A percentile compares a stretch with the other conserved stretches of the same genome.
Evolutionary conservation across 2,113 vertebrate genomes (phyloP).

Genomic region (Elgaria multicarinata): DNA sequence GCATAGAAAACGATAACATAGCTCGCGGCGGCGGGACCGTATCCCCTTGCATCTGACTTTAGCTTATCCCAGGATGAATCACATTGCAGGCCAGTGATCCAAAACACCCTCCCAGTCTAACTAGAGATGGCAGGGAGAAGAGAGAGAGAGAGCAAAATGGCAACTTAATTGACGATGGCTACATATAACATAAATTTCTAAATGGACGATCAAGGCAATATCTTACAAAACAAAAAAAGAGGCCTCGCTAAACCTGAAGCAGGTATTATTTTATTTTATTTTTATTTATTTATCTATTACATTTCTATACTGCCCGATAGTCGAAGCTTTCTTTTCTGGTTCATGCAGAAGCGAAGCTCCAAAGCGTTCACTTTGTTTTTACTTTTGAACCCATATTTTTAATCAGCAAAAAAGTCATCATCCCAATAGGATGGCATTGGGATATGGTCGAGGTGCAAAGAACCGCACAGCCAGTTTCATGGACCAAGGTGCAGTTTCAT

Average conservation of each 20-base stretch:
- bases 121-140: conserved; percentile 30
- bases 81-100: conserved; percentile 67
- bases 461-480: neutral
- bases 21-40: conserved; percentile 61
- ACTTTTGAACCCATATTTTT: neutral
- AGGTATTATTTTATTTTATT: neutral
- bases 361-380: neutral
- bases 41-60: conserved; percentile 72
- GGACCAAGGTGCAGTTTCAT: neutral
- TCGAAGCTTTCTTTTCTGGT: neutral
- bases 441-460: neutral
- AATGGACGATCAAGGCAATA: conserved; percentile 11
- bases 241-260: neutral
- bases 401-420: neutral
- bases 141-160: conserved; percentile 45
- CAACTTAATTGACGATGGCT: neutral
- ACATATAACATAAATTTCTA: conserved; percentile 33
- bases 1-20: conserved; percentile 59
- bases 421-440: neutral
- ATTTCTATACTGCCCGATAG: no score
- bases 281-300: no score
- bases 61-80: conserved; percentile 74
- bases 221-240: conserved; percentile 52
- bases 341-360: neutral
- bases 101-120: conserved; percentile 51